phyloP scores from a whole-genome alignment of 2,113 vertebrate genomes.

The Ameiurus melas region DNA sequence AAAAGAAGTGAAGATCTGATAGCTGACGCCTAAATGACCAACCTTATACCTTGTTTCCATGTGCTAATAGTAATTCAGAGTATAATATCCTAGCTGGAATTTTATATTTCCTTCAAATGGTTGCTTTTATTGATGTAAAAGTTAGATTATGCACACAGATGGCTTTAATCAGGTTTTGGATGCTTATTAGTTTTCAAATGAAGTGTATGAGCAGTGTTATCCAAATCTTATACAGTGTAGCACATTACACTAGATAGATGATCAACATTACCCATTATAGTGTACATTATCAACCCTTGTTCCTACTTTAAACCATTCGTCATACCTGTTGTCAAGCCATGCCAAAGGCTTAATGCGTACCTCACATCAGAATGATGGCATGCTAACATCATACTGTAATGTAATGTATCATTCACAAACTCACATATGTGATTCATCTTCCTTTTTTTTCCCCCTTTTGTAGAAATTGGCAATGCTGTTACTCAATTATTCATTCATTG shows the following conservation, averaged over 20 bases:
- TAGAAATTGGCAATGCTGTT: background rate
- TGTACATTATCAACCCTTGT: background rate
- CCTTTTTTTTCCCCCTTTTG: background rate
- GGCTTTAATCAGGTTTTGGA: background rate
- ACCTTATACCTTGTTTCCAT: background rate
- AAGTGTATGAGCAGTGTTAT: background rate
- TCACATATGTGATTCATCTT: background rate
- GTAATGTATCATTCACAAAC: background rate
- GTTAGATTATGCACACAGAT: background rate
- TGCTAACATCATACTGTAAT: background rate
- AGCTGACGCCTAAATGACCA: background rate
- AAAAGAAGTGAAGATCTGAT: constrained; percentile 34
- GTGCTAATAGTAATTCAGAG: background rate
- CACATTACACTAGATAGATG: background rate
- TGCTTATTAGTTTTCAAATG: background rate
- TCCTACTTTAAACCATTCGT: background rate
- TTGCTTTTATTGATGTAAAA: background rate
- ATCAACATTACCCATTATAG: background rate
- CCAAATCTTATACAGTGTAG: background rate
- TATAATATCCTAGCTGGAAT: background rate
- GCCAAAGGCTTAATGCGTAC: background rate
- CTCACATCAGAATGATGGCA: background rate
- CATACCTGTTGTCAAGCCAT: background rate
- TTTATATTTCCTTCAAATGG: background rate
- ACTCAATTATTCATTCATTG: background rate